Evolutionary conservation across 2,888 invertebrate species (phyloP).

Genomic region (Elegia similella): DNA sequence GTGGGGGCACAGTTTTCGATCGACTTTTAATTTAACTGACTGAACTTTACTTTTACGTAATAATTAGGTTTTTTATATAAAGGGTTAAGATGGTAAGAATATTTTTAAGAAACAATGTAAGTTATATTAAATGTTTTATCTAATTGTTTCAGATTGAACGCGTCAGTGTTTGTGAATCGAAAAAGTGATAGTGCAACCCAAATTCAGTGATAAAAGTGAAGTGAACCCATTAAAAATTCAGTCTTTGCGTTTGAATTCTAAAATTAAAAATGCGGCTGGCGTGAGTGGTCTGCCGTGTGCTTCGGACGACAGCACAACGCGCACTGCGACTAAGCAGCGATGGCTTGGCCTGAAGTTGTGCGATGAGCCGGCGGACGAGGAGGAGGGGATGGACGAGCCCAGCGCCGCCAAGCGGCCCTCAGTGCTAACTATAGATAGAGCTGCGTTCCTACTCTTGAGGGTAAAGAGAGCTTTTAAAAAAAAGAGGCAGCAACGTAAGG

Average conservation of each 20-base stretch:
- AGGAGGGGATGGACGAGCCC: conserved; percentile 73
- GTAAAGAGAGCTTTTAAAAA: conserved; percentile 95
- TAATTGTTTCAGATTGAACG: conserved; percentile 25
- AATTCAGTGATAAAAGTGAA: not conserved
- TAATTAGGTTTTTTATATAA: no score
- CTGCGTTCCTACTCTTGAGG: conserved; percentile 92
- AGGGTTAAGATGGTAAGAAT: no score
- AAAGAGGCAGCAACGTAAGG: conserved; percentile 92
- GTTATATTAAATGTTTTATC: not conserved
- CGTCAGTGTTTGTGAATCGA: conserved; percentile 11
- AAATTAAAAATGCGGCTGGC: conserved; percentile 23
- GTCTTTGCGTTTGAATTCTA: conserved; percentile 16
- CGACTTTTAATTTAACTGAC: no score
- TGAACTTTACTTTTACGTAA: no score
- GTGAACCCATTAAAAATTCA: conserved; percentile 15
- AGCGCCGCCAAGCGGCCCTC: conserved; percentile 81
- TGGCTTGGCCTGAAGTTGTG: conserved; percentile 81
- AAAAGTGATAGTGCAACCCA: not conserved
- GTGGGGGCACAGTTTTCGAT: no score
- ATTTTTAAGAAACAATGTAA: no score
- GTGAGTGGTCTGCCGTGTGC: conserved; percentile 34
- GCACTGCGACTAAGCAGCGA: conserved; percentile 69
- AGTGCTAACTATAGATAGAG: conserved; percentile 92
- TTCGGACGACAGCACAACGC: conserved; percentile 48
- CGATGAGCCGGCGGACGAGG: conserved; percentile 68